A percentile compares a stretch with the other conserved stretches of the same genome.
phyloP scores from a whole-genome alignment of 92 coral and sea anemone genomes.

The Galaxea fascicularis region DNA sequence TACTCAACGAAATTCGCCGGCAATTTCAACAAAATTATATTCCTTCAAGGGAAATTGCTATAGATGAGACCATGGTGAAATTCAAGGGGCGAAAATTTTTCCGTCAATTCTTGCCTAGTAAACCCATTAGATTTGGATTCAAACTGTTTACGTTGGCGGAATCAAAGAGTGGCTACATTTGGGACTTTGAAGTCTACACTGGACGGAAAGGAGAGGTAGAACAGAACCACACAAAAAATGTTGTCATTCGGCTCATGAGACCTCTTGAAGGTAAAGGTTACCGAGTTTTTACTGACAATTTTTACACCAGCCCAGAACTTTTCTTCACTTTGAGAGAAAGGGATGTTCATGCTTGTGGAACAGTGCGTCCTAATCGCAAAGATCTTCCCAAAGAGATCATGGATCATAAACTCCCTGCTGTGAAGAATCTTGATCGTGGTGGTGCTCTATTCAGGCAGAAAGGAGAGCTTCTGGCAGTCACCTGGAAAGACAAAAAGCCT shows the following conservation, averaged over 20 bases:
- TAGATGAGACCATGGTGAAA: constrained; percentile 47
- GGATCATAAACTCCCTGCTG: constrained; percentile 34
- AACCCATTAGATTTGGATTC: constrained; percentile 61
- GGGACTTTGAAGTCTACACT: constrained; percentile 42
- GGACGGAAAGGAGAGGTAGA: constrained; percentile 34
- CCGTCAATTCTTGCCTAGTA: constrained; percentile 48
- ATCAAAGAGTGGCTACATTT: constrained; percentile 39
- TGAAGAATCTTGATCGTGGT: constrained; percentile 41
- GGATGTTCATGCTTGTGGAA: constrained; percentile 52
- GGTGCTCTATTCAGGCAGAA: constrained; percentile 45
- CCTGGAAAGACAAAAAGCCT: constrained; percentile 66
- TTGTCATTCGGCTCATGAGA: constrained; percentile 43
- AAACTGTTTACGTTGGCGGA: constrained; percentile 54
- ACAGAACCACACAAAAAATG: constrained; percentile 13
- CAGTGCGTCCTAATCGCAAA: constrained; percentile 38
- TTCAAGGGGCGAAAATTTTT: constrained; percentile 51
- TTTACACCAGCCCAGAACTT: constrained; percentile 46
- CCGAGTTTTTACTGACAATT: constrained; percentile 52
- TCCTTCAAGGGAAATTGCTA: constrained; percentile 25
- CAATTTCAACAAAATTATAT: constrained; percentile 26
- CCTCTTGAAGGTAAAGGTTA: constrained; percentile 40
- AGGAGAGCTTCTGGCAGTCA: constrained; percentile 33
- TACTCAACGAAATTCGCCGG: constrained; percentile 27
- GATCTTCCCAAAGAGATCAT: constrained; percentile 43
- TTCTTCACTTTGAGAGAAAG: constrained; percentile 29